A percentile compares a stretch with the other conserved stretches of the same genome.
These are phyloP conservation scores for Ethmia dodecea DNA, from an alignment of 2,888 invertebrate species.

Conservation along the genomic window DNA sequence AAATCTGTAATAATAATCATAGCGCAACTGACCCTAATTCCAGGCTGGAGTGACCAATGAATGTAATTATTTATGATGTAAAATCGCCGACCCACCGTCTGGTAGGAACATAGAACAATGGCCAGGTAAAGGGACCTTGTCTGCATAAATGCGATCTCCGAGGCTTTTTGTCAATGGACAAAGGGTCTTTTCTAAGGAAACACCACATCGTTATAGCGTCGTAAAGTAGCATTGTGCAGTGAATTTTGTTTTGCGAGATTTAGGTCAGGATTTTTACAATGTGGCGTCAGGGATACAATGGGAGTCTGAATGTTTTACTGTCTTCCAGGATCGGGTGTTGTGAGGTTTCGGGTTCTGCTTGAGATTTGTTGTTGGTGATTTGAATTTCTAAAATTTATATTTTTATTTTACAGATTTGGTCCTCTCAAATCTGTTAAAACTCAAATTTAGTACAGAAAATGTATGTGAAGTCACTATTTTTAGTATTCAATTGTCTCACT, in stretches of 20 bases:
- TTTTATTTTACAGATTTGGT: too few species aligned
- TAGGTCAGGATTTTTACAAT: slow-evolving; percentile 73
- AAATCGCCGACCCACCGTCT: slow-evolving; percentile 66
- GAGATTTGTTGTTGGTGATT: not conserved
- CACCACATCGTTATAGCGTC: slow-evolving; percentile 75
- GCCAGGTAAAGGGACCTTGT: slow-evolving; percentile 67
- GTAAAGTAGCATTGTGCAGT: slow-evolving; percentile 72
- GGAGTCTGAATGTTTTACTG: slow-evolving; percentile 47
- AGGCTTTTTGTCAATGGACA: slow-evolving; percentile 74
- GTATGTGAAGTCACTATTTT: too few species aligned
- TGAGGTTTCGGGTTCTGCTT: slow-evolving; percentile 14
- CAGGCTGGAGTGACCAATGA: slow-evolving; percentile 57
- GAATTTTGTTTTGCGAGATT: slow-evolving; percentile 72
- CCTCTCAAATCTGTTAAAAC: too few species aligned
- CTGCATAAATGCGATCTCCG: slow-evolving; percentile 68
- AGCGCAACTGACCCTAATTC: slow-evolving; percentile 67
- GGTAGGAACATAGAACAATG: slow-evolving; percentile 67
- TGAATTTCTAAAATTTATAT: not conserved
- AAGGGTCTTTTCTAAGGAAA: slow-evolving; percentile 73
- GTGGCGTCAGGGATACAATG: slow-evolving; percentile 65
- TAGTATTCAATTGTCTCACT: too few species aligned
- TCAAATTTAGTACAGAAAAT: too few species aligned
- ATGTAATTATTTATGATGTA: slow-evolving; percentile 70
- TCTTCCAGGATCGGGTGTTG: slow-evolving; percentile 31
- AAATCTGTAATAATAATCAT: slow-evolving; percentile 68